Evolutionary conservation across 1,140 invertebrate species (phyloP).

Genomic region (Calycopis cecrops): DNA sequence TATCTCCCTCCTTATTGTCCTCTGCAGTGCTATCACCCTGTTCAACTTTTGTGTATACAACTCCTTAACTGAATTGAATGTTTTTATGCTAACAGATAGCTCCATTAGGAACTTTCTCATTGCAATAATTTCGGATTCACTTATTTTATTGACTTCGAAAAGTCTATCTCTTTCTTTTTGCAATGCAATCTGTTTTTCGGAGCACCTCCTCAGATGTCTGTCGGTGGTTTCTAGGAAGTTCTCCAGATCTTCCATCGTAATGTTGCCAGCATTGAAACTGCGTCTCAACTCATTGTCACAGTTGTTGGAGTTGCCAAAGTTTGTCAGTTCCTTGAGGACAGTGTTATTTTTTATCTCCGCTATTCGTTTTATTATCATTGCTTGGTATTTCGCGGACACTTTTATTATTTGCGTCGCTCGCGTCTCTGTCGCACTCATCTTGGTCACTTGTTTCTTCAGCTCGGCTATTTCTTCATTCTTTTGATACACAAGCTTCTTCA

Average conservation of each 20-base stretch:
- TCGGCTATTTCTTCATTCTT: constrained; percentile 67
- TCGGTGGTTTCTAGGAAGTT: constrained; percentile 66
- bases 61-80: constrained; percentile 56
- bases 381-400: constrained; percentile 62
- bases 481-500: constrained; percentile 61
- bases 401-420: constrained; percentile 62
- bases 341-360: constrained; percentile 62
- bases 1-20: constrained; percentile 57
- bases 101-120: constrained; percentile 62
- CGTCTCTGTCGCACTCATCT: constrained; percentile 59
- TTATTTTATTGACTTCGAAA: constrained; percentile 52
- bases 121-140: constrained; percentile 59
- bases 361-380: constrained; percentile 62
- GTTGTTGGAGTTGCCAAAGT: constrained; percentile 49
- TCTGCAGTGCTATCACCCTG: constrained; percentile 47
- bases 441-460: constrained; percentile 53
- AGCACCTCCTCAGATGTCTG: constrained; percentile 47
- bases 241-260: constrained; percentile 65
- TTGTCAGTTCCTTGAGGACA: constrained; percentile 59
- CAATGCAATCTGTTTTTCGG: constrained; percentile 50
- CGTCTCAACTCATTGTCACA: constrained; percentile 46
- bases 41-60: constrained; percentile 57
- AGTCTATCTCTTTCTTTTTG: constrained; percentile 63
- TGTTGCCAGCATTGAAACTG: constrained; percentile 44
- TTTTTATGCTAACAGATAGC: constrained; percentile 50